phyloP scores from a whole-genome alignment of 2,888 invertebrate species.

The Liposcelis brunnea region DNA sequence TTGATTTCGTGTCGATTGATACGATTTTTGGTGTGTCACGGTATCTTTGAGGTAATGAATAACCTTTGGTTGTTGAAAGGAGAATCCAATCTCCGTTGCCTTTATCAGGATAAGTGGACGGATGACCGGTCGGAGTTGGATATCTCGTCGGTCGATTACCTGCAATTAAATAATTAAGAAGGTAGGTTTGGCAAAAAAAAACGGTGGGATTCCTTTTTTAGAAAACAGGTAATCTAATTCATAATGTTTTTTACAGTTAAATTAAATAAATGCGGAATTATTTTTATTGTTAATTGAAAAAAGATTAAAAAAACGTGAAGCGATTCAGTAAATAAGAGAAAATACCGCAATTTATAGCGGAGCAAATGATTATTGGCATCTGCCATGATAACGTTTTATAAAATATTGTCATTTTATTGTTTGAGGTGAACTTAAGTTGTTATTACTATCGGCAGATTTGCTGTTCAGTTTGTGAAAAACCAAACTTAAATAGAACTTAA shows the following conservation, averaged over 20 bases:
- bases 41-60: slow-evolving; percentile 33
- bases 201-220: slow-evolving; percentile 17
- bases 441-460: too few species aligned
- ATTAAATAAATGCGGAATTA: slow-evolving; percentile 16
- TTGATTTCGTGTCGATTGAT: slow-evolving; percentile 21
- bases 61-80: slow-evolving; percentile 60
- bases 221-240: too few species aligned
- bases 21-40: slow-evolving; percentile 26
- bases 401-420: too few species aligned
- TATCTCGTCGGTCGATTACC: slow-evolving; percentile 15
- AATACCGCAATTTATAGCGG: too few species aligned
- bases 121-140: slow-evolving; percentile 26
- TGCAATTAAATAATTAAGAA: slow-evolving; percentile 12
- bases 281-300: slow-evolving; percentile 16
- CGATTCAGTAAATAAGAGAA: too few species aligned
- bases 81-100: slow-evolving; percentile 64
- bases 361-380: too few species aligned
- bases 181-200: slow-evolving; percentile 16
- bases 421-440: too few species aligned
- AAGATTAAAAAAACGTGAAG: too few species aligned
- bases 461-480: too few species aligned
- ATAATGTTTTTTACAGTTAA: too few species aligned
- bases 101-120: slow-evolving; percentile 39
- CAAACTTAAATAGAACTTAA: too few species aligned
- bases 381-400: too few species aligned